These are phyloP conservation scores for Sapayoa aenigma DNA, from an alignment of 2,113 vertebrate species.

Conservation along the genomic window DNA sequence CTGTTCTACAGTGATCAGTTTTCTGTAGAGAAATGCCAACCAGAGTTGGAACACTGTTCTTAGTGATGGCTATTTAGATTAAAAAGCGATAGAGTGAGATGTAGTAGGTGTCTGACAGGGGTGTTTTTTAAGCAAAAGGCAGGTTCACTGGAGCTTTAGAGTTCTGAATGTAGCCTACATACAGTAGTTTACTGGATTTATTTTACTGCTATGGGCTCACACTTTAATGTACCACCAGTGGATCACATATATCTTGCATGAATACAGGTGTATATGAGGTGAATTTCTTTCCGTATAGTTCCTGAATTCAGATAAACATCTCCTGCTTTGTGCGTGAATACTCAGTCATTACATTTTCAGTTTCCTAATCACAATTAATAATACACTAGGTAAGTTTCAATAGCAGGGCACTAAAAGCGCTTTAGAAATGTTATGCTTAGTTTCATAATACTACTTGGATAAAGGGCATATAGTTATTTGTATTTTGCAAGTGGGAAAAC, in stretches of 20 bases:
- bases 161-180: not conserved
- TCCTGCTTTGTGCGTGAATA: not conserved
- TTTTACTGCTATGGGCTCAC: not conserved
- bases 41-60: not conserved
- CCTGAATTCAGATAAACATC: not conserved
- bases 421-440: not conserved
- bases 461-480: not conserved
- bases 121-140: not conserved
- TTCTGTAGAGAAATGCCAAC: not conserved
- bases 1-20: not conserved
- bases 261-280: not conserved
- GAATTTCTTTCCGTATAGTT: not conserved
- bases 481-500: not conserved
- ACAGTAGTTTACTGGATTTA: not conserved
- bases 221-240: not conserved
- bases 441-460: not conserved
- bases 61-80: not conserved
- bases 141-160: not conserved
- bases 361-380: constrained; percentile 31
- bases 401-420: constrained; percentile 8
- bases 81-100: not conserved
- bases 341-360: not conserved
- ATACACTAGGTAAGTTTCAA: not conserved
- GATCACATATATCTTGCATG: not conserved
- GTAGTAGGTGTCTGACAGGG: not conserved